phyloP scores from a whole-genome alignment of 2,888 invertebrate species.

The Sesamia inferens region DNA sequence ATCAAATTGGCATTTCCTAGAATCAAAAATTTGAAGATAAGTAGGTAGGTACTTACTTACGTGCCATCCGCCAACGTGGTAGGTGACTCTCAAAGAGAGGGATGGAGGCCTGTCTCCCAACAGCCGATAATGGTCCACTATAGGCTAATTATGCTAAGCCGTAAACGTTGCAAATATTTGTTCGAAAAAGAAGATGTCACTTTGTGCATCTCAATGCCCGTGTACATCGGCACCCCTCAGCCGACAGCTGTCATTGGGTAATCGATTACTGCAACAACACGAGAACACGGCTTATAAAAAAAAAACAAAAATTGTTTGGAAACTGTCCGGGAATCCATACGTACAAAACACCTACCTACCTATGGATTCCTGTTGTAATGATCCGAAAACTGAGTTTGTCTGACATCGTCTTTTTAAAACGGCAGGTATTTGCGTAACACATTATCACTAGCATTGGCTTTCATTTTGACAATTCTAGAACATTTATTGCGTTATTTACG shows the following conservation, averaged over 20 bases:
- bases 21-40: neutral
- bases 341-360: neutral
- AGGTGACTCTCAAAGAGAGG: neutral
- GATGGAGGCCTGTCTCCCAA: neutral
- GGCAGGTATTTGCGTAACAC: too few species aligned
- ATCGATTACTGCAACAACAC: slow-evolving; percentile 35
- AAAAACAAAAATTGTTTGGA: neutral
- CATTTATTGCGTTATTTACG: too few species aligned
- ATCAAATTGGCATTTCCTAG: neutral
- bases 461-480: too few species aligned
- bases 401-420: neutral
- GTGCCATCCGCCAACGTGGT: neutral
- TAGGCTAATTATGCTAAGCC: neutral
- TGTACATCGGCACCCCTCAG: slow-evolving; percentile 35
- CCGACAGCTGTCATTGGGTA: slow-evolving; percentile 41
- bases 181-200: neutral
- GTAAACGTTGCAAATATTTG: neutral
- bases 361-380: neutral
- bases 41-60: too few species aligned
- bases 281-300: slow-evolving; percentile 14
- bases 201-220: slow-evolving; percentile 14
- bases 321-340: neutral
- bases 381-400: neutral
- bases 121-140: neutral
- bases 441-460: too few species aligned